Conservation (phyloP, 2,113 vertebrate genomes). For the Megatriorchis doriae region DNA sequence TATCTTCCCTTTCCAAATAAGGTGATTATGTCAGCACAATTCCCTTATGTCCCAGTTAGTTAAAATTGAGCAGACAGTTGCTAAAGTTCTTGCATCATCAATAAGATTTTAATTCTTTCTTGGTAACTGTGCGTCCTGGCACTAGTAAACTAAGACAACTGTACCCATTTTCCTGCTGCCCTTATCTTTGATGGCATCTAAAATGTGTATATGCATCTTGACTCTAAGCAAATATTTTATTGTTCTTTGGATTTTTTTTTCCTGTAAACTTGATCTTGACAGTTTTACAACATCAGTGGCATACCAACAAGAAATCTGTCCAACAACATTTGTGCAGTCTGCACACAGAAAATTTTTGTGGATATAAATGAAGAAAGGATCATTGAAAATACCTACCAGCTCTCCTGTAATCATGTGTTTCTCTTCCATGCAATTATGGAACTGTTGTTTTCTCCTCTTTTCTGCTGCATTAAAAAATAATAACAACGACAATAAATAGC, state of each 20-base stretch:
- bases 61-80: background rate
- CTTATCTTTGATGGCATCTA: background rate
- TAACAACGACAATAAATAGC: background rate
- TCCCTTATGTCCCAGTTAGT: background rate
- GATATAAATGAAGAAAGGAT: constrained; percentile 76
- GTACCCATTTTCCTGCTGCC: background rate
- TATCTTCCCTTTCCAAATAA: background rate
- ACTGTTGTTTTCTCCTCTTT: background rate
- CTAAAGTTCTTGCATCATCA: background rate
- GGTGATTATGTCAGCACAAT: background rate
- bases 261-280: background rate
- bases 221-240: background rate
- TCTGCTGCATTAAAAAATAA: background rate
- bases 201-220: background rate
- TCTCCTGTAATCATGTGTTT: constrained; percentile 79
- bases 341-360: constrained; percentile 76
- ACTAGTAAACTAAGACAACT: background rate
- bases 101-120: background rate
- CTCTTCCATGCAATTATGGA: constrained; percentile 29
- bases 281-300: constrained; percentile 75
- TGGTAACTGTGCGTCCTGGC: background rate
- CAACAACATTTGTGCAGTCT: constrained; percentile 65
- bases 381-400: constrained; percentile 80
- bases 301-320: constrained; percentile 72
- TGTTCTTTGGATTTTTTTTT: background rate